These are phyloP conservation scores for Hypsibius dujardini DNA, from an alignment of 1,140 invertebrate genomes.

Conservation along the genomic window DNA sequence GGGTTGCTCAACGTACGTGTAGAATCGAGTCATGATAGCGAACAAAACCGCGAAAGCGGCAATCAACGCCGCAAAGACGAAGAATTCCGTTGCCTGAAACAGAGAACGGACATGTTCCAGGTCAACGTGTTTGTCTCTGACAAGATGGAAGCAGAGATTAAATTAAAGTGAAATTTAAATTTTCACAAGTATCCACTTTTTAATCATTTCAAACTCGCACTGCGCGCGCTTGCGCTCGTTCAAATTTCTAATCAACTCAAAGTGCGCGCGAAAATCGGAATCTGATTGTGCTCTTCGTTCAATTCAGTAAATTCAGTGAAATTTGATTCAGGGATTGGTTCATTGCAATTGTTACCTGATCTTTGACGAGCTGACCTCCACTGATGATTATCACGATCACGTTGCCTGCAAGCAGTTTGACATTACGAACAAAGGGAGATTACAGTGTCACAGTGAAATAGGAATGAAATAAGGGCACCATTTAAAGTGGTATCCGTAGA, in stretches of 20 bases:
- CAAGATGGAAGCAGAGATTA: too few relatives aligned
- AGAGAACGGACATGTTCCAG: constrained; percentile 21
- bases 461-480: too few relatives aligned
- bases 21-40: constrained; percentile 46
- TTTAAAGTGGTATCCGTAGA: too few relatives aligned
- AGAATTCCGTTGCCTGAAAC: constrained; percentile 61
- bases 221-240: constrained; percentile 1
- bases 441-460: too few relatives aligned
- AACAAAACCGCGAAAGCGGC: constrained; percentile 60
- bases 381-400: constrained; percentile 70
- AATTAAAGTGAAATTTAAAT: too few relatives aligned
- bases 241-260: too few relatives aligned
- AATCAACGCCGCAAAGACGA: constrained; percentile 72
- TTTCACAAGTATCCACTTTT: too few relatives aligned
- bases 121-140: too few relatives aligned
- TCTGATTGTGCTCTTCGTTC: too few relatives aligned
- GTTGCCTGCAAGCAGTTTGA: constrained; percentile 31
- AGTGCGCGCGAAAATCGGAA: too few relatives aligned
- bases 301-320: not conserved
- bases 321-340: constrained; percentile 18
- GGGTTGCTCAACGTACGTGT: constrained; percentile 31
- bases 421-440: too few relatives aligned
- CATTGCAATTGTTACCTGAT: constrained; percentile 38
- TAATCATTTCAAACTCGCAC: too few relatives aligned
- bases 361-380: constrained; percentile 43